Base-by-base conservation (phyloP, 1,140 invertebrate genomes). In the Drosophila grimshawi region DNA sequence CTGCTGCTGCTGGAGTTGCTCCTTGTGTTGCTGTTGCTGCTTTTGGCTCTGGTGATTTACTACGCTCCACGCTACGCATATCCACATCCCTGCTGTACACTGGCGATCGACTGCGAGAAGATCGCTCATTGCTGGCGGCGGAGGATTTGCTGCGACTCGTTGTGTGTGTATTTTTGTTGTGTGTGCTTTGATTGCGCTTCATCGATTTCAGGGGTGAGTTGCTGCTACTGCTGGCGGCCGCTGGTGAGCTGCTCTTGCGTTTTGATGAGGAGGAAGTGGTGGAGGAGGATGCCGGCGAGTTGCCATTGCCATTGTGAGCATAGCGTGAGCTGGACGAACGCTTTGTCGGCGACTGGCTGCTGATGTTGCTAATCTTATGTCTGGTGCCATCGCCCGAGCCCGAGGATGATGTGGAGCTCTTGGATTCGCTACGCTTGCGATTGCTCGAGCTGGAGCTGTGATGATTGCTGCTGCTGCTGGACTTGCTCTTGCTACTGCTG, bases 321-420 rank as follows among this genome's bases (percentile, higher is more conserved):
- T 88, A 75, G 43, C 82, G 75, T 5, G 53, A 63, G 8, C 52
- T 49, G 5, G 75, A 68, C 6, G 71, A 45, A 1, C 83, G 73
- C 19, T 88, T 88, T 0, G 2, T 39, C 0, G 85, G 78, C 6
- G 86, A 89, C n/a, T 67, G 48, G 11, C 33, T 75, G 29, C 56
- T 64, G 43, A 61, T 64, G 35, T 19, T 49, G 52, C 41, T 52
- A 29, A 51, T 39, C 46, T 89, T 89, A 48, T 75, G 77, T 2
- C 88, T 68, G 19, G 19, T 19, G 32, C 41, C 55, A 41, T 91
- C 19, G 19, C 19, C 86, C 0, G 73, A 82, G 5, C 86, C 74
- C 5, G 86, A 90, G 0, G 86, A 92, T 0, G 90, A 90, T 37
- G 89, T 86, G 4, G 89, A 92, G 68, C 90, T 90, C 52, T 91